Base-by-base conservation (phyloP, 2,797 vertebrate species). In the Gobio occitaniae region DNA sequence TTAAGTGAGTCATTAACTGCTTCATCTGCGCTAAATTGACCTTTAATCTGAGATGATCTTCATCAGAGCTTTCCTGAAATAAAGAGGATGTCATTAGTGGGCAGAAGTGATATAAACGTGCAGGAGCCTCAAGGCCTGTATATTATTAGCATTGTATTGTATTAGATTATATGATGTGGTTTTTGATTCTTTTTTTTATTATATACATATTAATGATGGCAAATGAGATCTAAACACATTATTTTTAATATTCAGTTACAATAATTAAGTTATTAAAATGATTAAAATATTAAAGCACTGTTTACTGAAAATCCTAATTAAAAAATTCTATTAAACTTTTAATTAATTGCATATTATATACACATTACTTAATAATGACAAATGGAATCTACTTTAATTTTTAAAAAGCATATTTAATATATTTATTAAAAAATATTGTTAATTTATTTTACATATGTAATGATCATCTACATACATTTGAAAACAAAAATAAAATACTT, bases 1-100 rank as follows among this genome's bases (percentile, higher is more conserved):
- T 99, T 89, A 98, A 97, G 98, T 98, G 94, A 90, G 93, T 87
- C 76, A 65, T 68, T 82, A 66, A 71, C 29, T 29, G 59, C 25
- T 50, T 68, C 48, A 17, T 61, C 59, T 16, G 21, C 61, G 21
- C 13, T 61, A 41, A 9, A 41, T 59, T 59, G 36, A 77, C 75
- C 75, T 77, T 77, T 77, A 44, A 61, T 25, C 54, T 61, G 36
- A 61, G 54, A 44, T n/a, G 21, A 25, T 38, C 75, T 78, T 78
- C 21, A 77, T 61, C 75, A 77, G 36, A 77, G 75, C 54, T 25
- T n/a, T 61, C 75, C 36, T 25, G 5, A 25, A 77, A 77, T 25
- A 77, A 59, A 61, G 75, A 78, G 54, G 54, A 78, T 38, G 54
- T 78, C 21, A 61, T 61, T 61, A 77, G 54, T 44, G 75, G 3